Evolutionary conservation across 1,140 invertebrate species (phyloP).

Genomic region (Lordiphosa mommai): DNA sequence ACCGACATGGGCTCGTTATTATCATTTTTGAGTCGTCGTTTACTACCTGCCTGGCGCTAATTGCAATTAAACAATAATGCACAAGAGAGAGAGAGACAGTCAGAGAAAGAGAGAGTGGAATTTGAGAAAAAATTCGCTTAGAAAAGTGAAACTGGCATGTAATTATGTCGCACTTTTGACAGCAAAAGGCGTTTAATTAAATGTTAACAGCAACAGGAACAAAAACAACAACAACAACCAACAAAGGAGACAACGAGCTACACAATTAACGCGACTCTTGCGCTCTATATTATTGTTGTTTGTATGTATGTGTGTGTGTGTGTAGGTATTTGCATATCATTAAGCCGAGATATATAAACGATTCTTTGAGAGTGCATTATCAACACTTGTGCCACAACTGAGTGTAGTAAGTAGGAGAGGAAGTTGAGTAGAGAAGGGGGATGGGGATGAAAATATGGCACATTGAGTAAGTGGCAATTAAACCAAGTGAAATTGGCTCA

Average conservation of each 20-base stretch:
- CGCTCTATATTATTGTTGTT: constrained; percentile 23
- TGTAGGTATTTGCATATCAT: constrained; percentile 73
- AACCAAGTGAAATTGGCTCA: no score
- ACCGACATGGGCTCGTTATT: constrained; percentile 45
- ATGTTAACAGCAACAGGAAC: constrained; percentile 55
- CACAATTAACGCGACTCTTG: constrained; percentile 53
- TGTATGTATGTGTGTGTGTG: constrained; percentile 35
- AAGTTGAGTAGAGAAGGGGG: no score
- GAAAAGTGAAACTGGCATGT: constrained; percentile 66
- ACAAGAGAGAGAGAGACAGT: not conserved
- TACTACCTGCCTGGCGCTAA: constrained; percentile 32
- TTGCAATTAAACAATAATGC: constrained; percentile 55
- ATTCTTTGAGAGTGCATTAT: constrained; percentile 58
- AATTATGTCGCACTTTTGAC: constrained; percentile 65
- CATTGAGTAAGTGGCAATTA: no score
- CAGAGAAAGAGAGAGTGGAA: constrained; percentile 1
- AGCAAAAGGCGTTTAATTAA: constrained; percentile 74
- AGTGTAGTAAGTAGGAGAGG: not conserved
- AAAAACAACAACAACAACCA: constrained; percentile 23
- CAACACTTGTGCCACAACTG: constrained; percentile 42
- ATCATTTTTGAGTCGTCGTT: constrained; percentile 29
- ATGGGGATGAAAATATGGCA: no score
- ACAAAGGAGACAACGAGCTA: constrained; percentile 12
- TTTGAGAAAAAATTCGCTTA: constrained; percentile 50
- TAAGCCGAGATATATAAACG: constrained; percentile 55